These are phyloP conservation scores for Dryas iulia DNA, from an alignment of 1,140 invertebrate species.

Conservation along the genomic window DNA sequence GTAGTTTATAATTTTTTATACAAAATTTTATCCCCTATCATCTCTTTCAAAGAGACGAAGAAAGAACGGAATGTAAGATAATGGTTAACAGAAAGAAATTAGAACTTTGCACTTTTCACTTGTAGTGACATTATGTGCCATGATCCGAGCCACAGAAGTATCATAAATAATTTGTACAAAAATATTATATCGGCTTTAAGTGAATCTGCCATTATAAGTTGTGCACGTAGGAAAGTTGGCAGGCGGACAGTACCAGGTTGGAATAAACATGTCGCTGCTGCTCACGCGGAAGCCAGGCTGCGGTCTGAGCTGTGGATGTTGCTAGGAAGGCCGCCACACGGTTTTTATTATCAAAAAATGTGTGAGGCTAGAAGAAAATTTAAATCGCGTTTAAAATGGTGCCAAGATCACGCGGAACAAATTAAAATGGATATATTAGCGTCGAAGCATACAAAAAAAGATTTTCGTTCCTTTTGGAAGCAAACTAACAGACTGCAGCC, in stretches of 20 bases:
- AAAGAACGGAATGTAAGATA: too few species aligned
- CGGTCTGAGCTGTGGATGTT: not conserved
- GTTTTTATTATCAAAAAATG: not conserved
- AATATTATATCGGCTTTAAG: constrained; percentile 2
- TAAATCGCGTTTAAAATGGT: not conserved
- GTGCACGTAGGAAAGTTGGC: not conserved
- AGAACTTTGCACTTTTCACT: not conserved
- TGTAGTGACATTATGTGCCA: constrained; percentile 1
- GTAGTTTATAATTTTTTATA: too few species aligned
- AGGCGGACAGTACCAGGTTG: not conserved
- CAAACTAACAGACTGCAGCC: not conserved
- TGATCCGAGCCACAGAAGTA: constrained; percentile 1
- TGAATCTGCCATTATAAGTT: not conserved
- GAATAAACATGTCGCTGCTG: constrained; percentile 2
- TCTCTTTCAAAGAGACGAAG: too few species aligned
- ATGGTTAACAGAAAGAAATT: too few species aligned
- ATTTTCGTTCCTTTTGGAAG: not conserved
- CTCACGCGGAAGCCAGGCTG: not conserved
- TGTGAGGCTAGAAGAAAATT: not conserved
- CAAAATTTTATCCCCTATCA: too few species aligned
- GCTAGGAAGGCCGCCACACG: not conserved
- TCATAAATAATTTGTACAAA: constrained; percentile 8
- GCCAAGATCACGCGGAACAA: not conserved
- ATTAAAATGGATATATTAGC: constrained; percentile 6
- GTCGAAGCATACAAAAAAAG: not conserved